Base-by-base conservation (phyloP, 2,113 vertebrate genomes). In the Orientallactaga bullata region DNA sequence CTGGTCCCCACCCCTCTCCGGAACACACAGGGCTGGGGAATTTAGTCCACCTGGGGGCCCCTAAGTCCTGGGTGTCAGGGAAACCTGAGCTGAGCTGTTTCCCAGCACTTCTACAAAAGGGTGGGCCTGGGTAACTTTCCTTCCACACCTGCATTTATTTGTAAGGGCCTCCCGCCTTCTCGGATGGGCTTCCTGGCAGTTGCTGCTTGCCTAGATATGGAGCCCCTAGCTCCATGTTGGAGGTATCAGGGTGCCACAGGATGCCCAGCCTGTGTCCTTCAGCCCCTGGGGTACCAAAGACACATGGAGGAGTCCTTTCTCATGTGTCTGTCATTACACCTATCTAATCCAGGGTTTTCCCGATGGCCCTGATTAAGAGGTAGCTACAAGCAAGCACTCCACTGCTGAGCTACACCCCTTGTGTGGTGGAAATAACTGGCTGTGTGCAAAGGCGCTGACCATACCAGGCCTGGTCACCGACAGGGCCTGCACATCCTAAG, bases 291-390 rank as follows among this genome's bases (percentile, higher is more conserved):
- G 81, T 10, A 79, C 47, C 47, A 90, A 51, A 60, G 58, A 63
- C 65, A 32, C 63, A 69, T n/a, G 35, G 58, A n/a, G n/a, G 28
- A 74, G 35, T 30, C 21, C 12, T 72, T 76, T 72, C 71, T 26
- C 15, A 7, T 21, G 60, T 60, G 66, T n/a, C 37, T 13, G 24
- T 90, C 47, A 37, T 35, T 10, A 10, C 15, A 47, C 35, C 55
- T 74, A 3, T 23, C 24, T 30, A 26, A 32, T 42, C 58, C 28
- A 37, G 15, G 24, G 9, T 16, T 12, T 37, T 2, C 28, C 26
- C n/a, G 0, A 0, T 0, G 11, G 42, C 13, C 58, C 63, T 20
- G 37, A 3, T 26, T 32, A 24, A 61, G 51, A 89, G 69, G 35
- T 35, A n/a, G 42, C 60, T 80, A 15, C 10, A 23, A 32, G 26